Evolutionary conservation across 2,797 vertebrate species (phyloP).

Genomic region (Myotis findleyi): DNA sequence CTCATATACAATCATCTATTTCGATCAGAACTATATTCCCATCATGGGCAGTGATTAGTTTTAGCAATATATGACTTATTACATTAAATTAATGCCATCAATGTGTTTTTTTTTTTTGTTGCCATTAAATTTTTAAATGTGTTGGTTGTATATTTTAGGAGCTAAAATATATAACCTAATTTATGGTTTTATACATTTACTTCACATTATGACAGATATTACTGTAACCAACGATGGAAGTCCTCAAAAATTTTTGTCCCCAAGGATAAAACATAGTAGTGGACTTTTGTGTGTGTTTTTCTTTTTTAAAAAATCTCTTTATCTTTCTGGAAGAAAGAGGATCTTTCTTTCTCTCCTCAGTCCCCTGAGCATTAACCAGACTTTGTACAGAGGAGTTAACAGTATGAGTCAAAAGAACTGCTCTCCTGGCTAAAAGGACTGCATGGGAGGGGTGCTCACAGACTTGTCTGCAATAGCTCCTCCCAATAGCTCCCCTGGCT

Average conservation of each 20-base stretch:
- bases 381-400: neutral
- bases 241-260: neutral
- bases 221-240: neutral
- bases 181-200: neutral
- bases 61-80: neutral
- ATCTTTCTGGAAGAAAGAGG: conserved; percentile 53
- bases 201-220: conserved; percentile 17
- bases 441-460: neutral
- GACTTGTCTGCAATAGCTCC: neutral
- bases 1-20: neutral
- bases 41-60: neutral
- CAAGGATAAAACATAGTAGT: neutral
- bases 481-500: neutral
- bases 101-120: neutral
- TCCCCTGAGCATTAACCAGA: conserved; percentile 8
- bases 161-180: neutral
- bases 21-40: neutral
- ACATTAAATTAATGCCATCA: neutral
- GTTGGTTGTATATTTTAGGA: neutral
- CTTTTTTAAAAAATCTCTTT: neutral
- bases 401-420: neutral
- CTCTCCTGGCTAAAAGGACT: neutral
- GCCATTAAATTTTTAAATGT: neutral
- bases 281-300: neutral
- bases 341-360: conserved; percentile 50